phyloP scores from a whole-genome alignment of 2,113 vertebrate genomes.

The Leptobrachium leishanense region DNA sequence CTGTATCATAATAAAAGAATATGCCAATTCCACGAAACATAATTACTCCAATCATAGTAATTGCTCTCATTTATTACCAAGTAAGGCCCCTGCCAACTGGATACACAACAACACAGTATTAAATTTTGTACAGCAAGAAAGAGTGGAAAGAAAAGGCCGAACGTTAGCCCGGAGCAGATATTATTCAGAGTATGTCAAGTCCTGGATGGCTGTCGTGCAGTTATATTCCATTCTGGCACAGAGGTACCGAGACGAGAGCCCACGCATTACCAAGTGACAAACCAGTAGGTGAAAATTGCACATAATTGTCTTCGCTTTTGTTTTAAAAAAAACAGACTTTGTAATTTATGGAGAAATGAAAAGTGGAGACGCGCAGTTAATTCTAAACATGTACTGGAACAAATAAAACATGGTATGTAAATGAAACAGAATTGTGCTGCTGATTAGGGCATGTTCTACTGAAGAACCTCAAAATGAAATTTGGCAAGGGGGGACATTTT shows the following conservation, averaged over 20 bases:
- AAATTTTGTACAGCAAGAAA: background rate
- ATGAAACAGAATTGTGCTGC: too few relatives aligned
- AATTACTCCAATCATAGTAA: conserved; percentile 45
- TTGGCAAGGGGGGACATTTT: too few relatives aligned
- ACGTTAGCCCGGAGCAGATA: conserved; percentile 4
- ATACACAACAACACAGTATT: conserved; percentile 23
- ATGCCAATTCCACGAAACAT: conserved; percentile 38
- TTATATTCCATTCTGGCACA: background rate
- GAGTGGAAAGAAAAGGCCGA: conserved; percentile 2
- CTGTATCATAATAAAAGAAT: conserved; percentile 37
- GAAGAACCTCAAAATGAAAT: too few relatives aligned
- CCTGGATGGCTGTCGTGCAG: background rate
- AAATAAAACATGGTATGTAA: too few relatives aligned
- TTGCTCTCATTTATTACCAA: conserved; percentile 42
- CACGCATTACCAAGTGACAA: conserved; percentile 26
- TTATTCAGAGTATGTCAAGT: conserved; percentile 11
- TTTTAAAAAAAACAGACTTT: conserved; percentile 34
- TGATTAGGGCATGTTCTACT: too few relatives aligned
- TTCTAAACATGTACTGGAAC: too few relatives aligned
- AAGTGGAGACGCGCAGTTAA: too few relatives aligned
- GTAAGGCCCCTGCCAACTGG: conserved; percentile 25
- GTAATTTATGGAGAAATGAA: background rate
- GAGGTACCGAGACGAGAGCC: background rate
- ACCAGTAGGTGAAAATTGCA: conserved; percentile 25
- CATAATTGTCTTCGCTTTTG: conserved; percentile 17